Percentiles rank a stretch among this genome's conserved stretches.
Evolutionary conservation across 2,113 vertebrate genomes (phyloP).

Genomic region (Phrynosoma platyrhinos): DNA sequence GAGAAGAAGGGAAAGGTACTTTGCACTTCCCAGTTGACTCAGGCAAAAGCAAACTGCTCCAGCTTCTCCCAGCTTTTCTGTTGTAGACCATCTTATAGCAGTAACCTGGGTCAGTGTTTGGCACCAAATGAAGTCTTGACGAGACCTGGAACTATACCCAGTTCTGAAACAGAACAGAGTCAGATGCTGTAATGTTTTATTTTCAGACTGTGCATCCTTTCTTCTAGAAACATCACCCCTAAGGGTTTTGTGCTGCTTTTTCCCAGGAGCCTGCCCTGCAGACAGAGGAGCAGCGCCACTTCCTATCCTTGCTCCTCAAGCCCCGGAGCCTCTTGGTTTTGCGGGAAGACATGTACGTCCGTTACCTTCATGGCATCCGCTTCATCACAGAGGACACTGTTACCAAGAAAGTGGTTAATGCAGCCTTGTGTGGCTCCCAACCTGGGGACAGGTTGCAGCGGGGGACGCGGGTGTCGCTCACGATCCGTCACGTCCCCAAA

Average conservation of each 20-base stretch:
- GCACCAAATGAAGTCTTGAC: no score
- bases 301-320: constrained; percentile 83
- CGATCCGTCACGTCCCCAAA: constrained; percentile 89
- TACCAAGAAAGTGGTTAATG: constrained; percentile 79
- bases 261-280: constrained; percentile 47
- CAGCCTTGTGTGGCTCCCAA: constrained; percentile 50
- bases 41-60: no score
- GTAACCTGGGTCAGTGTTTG: no score
- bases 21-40: no score
- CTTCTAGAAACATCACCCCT: no score
- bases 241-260: background rate
- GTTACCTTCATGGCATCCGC: constrained; percentile 85
- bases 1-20: no score
- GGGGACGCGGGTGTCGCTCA: constrained; percentile 86
- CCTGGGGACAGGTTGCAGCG: constrained; percentile 77
- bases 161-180: no score
- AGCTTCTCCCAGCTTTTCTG: no score
- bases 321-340: constrained; percentile 86
- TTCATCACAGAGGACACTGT: constrained; percentile 69
- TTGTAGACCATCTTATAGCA: no score
- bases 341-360: constrained; percentile 82
- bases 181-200: accelerated
- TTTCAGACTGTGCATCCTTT: background rate
- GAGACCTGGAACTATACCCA: no score
- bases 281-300: constrained; percentile 79